Conservation (phyloP, 2,113 vertebrate genomes). For the Rattus rattus region DNA sequence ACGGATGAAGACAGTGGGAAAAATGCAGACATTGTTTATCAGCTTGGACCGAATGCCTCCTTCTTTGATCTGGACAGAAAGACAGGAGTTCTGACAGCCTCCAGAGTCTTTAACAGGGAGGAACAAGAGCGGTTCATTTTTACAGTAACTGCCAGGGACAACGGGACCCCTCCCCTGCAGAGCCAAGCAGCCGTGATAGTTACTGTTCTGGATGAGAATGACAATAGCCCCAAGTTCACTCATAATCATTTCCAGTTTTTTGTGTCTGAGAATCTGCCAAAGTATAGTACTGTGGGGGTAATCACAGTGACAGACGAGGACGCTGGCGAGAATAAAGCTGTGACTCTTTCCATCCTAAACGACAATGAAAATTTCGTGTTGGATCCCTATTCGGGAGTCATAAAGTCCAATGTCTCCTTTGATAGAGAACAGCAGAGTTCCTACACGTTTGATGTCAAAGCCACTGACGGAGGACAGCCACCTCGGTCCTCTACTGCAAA, state of each 20-base stretch:
- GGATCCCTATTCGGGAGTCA: slow-evolving; percentile 97
- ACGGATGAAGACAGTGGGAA: slow-evolving; percentile 99
- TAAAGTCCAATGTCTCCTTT: slow-evolving; percentile 99
- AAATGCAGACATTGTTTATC: slow-evolving; percentile 99
- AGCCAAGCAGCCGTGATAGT: slow-evolving; percentile 98
- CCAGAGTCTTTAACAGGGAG: slow-evolving; percentile 97
- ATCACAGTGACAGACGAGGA: slow-evolving; percentile 99
- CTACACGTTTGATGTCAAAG: slow-evolving; percentile 98
- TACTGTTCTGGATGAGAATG: slow-evolving; percentile 97
- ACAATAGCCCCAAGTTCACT: slow-evolving; percentile 99
- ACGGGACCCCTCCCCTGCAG: slow-evolving; percentile 97
- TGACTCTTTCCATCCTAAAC: slow-evolving; percentile 96
- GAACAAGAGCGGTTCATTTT: slow-evolving; percentile 99
- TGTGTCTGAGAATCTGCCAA: slow-evolving; percentile 98
- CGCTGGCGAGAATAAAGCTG: slow-evolving; percentile 96
- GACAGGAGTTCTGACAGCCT: slow-evolving; percentile 97
- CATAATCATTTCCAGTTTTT: slow-evolving; percentile 99
- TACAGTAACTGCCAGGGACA: slow-evolving; percentile 97
- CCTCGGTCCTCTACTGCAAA: slow-evolving; percentile 97
- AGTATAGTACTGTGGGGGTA: slow-evolving; percentile 98
- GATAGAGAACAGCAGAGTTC: slow-evolving; percentile 98
- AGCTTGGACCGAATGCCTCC: slow-evolving; percentile 98
- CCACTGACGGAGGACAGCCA: slow-evolving; percentile 95
- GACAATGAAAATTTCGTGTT: slow-evolving; percentile 99
- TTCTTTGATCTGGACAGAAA: slow-evolving; percentile 99